Evolutionary conservation across 2,797 vertebrate species (phyloP), one percentile per base, ranked within the genome.

Genomic region (Mycteria americana): DNA sequence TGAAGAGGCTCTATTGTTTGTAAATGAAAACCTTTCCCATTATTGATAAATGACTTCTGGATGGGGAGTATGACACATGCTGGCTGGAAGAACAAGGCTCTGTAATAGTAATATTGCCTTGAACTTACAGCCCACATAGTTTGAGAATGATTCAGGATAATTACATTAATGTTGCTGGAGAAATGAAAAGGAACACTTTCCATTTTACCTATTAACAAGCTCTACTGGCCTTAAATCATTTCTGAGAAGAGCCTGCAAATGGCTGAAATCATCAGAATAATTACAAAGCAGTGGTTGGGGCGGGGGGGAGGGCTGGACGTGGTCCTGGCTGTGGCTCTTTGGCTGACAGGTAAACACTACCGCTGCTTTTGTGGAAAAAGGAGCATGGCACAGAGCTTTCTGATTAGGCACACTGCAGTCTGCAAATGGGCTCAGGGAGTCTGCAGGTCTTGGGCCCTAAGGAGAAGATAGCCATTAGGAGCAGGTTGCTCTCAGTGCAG

Each of bases 151-250:
- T 95, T 97, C 75, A 86, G 95, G 89, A 56, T 96, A 95, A 96
- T 98, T 97, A 90, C 95, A 96, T 95, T 93, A 95, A 79, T 88
- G 69, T 93, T 97, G 59, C 86, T 14, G 28, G 87, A 91, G 97
- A 97, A 97, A 98, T 97, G 96, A 97, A 95, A 98, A 96, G 94
- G 92, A 97, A 89, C 87, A 45, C 89, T 97, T 97, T 97, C 90
- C 82, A 93, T 98, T 98, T 92, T 93, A 72, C 80, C 89, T 97
- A 97, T 95, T 97, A 96, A 96, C 82, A 97, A 97, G 93, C 81
- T 96, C 92, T 89, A 54, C 86, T 96, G 93, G 93, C 69, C 92
- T 96, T 94, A 94, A 96, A 97, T 92, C 94, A 96, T 97, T 96
- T 95, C 94, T 88, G 77, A 82, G 95, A 95, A 91, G 91, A 94